phyloP scores from a whole-genome alignment of 1,140 invertebrate species.

The Pachyrhynchus sulphureomaculatus region DNA sequence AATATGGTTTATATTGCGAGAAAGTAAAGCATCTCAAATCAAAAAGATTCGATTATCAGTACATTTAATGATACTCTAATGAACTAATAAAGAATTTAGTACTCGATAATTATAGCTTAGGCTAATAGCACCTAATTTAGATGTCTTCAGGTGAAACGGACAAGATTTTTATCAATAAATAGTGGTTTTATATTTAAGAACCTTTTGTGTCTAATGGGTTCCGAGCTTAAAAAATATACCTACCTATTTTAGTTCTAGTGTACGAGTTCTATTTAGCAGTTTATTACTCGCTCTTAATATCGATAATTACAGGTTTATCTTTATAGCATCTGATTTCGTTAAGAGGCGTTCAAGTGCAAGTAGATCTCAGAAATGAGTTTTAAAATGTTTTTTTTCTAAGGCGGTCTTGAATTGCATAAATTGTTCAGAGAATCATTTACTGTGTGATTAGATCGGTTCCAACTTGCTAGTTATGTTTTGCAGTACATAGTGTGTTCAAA shows the following conservation, averaged over 20 bases:
- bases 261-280: slow-evolving; percentile 8
- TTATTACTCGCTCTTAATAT: slow-evolving; percentile 22
- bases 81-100: slow-evolving; percentile 1
- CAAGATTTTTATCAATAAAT: slow-evolving; percentile 24
- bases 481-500: too few species aligned
- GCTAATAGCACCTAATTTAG: slow-evolving; percentile 23
- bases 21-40: too few species aligned
- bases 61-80: too few species aligned
- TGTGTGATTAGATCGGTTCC: too few species aligned
- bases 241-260: slow-evolving; percentile 16
- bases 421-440: too few species aligned
- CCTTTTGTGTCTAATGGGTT: slow-evolving; percentile 13
- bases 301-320: slow-evolving; percentile 22
- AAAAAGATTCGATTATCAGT: too few species aligned
- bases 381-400: neutral
- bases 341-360: slow-evolving; percentile 9
- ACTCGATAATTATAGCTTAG: slow-evolving; percentile 12
- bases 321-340: slow-evolving; percentile 19
- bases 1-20: too few species aligned
- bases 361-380: neutral
- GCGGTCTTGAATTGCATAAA: too few species aligned
- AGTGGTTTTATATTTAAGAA: slow-evolving; percentile 15
- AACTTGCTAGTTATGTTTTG: too few species aligned
- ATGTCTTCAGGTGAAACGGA: slow-evolving; percentile 17
- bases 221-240: slow-evolving; percentile 22